A percentile compares a stretch with the other conserved stretches of the same genome.
Conservation (phyloP, 1,140 invertebrate genomes). For the Hyposmocoma kahamanoa region DNA sequence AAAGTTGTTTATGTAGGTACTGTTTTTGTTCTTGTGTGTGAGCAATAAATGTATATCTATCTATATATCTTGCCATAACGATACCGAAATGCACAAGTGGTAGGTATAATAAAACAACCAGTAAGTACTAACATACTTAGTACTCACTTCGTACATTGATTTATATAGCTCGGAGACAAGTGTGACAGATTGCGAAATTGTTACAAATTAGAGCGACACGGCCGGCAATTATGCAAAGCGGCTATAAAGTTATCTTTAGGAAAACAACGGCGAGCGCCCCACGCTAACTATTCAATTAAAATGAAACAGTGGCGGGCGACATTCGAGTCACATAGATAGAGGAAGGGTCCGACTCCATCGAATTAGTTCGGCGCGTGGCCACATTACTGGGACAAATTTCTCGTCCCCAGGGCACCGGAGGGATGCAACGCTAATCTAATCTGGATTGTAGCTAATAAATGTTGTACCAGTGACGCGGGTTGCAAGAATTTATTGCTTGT, state of each 20-base stretch:
- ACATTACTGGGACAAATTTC: conserved; percentile 68
- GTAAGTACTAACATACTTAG: too few relatives aligned
- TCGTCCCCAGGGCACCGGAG: conserved; percentile 44
- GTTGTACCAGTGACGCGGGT: conserved; percentile 56
- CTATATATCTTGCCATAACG: too few relatives aligned
- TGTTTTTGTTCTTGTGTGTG: too few relatives aligned
- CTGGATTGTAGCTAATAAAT: conserved; percentile 71
- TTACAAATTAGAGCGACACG: conserved; percentile 57
- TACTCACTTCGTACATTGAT: too few relatives aligned
- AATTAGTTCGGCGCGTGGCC: conserved; percentile 71
- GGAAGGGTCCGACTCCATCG: conserved; percentile 57
- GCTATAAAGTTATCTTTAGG: conserved; percentile 66
- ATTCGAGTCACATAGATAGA: conserved; percentile 70
- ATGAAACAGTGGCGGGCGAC: conserved; percentile 58
- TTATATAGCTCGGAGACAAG: conserved; percentile 15
- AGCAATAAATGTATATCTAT: too few relatives aligned
- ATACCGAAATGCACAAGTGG: too few relatives aligned
- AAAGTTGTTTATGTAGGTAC: too few relatives aligned
- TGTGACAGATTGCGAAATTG: conserved; percentile 65
- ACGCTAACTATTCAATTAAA: conserved; percentile 69
- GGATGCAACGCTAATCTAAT: conserved; percentile 71
- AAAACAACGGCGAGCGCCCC: conserved; percentile 61
- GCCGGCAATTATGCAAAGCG: conserved; percentile 64
- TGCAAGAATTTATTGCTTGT: conserved; percentile 67
- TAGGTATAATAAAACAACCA: too few relatives aligned